Evolutionary conservation across 2,113 vertebrate species (phyloP).

Genomic region (Crotophaga sulcirostris): DNA sequence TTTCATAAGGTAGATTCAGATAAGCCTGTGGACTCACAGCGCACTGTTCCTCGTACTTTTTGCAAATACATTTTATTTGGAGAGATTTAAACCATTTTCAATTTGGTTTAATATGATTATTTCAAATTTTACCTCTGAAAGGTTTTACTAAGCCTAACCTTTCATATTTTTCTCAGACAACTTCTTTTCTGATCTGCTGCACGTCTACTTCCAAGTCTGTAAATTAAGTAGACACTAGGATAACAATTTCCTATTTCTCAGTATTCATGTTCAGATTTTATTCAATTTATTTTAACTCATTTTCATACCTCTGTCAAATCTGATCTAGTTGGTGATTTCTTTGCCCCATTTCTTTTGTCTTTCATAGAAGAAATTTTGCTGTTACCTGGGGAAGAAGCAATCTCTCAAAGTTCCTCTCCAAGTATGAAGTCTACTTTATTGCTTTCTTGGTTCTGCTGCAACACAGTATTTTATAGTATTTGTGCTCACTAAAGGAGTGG

Average conservation of each 20-base stretch:
- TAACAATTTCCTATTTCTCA: background rate
- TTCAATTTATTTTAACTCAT: conserved; percentile 32
- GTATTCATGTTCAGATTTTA: background rate
- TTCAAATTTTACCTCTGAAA: background rate
- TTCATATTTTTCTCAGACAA: background rate
- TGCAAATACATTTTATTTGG: background rate
- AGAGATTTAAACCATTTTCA: background rate
- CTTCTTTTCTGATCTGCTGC: conserved; percentile 12
- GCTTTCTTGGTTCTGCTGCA: background rate
- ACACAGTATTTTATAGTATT: background rate
- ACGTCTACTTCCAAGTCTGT: background rate
- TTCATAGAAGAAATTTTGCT: background rate
- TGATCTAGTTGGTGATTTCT: background rate
- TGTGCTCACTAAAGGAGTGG: background rate
- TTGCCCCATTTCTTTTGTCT: conserved; percentile 1
- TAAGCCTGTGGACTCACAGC: background rate
- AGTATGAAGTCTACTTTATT: background rate
- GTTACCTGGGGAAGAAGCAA: background rate
- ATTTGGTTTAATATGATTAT: background rate
- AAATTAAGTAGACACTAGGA: background rate
- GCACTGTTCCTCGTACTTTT: background rate
- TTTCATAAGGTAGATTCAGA: background rate
- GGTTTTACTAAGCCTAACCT: background rate
- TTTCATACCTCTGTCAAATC: conserved; percentile 5
- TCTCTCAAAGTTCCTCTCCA: background rate